phyloP scores from a whole-genome alignment of 2,888 invertebrate species.

The Rhamnusium bicolor region DNA sequence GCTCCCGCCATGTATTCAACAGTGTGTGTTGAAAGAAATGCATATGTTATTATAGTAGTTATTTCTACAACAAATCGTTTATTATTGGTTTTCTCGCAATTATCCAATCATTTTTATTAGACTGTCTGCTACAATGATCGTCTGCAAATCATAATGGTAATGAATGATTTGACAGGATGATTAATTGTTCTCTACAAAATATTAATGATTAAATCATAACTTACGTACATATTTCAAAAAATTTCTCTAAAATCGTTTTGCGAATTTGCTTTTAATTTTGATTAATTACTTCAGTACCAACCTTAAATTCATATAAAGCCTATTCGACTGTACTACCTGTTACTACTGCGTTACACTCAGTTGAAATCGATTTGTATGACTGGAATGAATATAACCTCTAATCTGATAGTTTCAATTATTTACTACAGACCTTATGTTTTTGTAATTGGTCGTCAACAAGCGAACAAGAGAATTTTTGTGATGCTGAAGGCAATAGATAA shows the following conservation, averaged over 20 bases:
- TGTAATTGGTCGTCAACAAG: no score
- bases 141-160: not conserved
- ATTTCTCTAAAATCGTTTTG: not conserved
- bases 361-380: not conserved
- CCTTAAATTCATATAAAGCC: not conserved
- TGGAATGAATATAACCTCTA: not conserved
- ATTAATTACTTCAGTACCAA: not conserved
- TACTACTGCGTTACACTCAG: not conserved
- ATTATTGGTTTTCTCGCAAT: conserved; percentile 34
- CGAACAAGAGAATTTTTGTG: no score
- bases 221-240: not conserved
- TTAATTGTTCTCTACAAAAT: conserved; percentile 2
- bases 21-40: conserved; percentile 13
- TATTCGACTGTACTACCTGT: not conserved
- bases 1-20: conserved; percentile 4
- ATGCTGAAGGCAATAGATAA: no score
- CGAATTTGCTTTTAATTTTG: not conserved
- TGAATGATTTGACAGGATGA: conserved; percentile 10
- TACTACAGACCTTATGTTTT: no score
- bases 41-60: conserved; percentile 20
- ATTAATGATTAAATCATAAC: not conserved
- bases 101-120: conserved; percentile 40
- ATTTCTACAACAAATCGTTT: conserved; percentile 24
- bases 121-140: conserved; percentile 32
- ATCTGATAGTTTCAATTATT: no score